A percentile compares a stretch with the other conserved stretches of the same genome.
Evolutionary conservation across 2,113 vertebrate species (phyloP).

Genomic region (Macheiramphus alcinus): DNA sequence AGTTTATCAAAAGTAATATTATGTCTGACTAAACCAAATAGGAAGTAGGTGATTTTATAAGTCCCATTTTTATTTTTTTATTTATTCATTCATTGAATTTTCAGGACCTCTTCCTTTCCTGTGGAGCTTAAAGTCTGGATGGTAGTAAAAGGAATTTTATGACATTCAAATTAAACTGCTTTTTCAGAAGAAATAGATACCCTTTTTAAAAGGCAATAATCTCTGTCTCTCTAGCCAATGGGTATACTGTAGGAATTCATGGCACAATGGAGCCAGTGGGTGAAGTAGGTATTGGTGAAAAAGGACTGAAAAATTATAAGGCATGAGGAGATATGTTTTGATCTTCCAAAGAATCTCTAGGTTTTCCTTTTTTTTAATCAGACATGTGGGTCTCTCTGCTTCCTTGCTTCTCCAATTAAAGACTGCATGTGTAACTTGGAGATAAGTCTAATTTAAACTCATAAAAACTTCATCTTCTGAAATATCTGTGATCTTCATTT

Average conservation of each 20-base stretch:
- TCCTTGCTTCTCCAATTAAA: conserved; percentile 1
- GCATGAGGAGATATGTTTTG: not conserved
- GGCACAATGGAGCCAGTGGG: not conserved
- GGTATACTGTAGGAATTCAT: not conserved
- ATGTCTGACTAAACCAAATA: not conserved
- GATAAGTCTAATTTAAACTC: conserved; percentile 28
- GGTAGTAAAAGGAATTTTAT: not conserved
- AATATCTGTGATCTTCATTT: conserved; percentile 41
- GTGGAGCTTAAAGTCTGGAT: not conserved
- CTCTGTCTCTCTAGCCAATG: not conserved
- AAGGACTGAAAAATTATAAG: not conserved
- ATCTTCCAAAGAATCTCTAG: not conserved
- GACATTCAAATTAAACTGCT: not conserved
- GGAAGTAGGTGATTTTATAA: not conserved
- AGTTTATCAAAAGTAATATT: not conserved
- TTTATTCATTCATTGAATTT: not conserved
- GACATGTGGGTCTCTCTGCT: not conserved
- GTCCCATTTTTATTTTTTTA: not conserved
- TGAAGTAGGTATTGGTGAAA: not conserved
- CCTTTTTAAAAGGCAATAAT: not conserved
- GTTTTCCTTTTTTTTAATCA: not conserved
- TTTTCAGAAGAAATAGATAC: not conserved
- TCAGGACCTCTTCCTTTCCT: not conserved
- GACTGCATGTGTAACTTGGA: not conserved
- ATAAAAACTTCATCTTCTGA: conserved; percentile 40